These are phyloP conservation scores for Mus minutoides DNA, from an alignment of 2,797 vertebrate species.

Conservation along the genomic window DNA sequence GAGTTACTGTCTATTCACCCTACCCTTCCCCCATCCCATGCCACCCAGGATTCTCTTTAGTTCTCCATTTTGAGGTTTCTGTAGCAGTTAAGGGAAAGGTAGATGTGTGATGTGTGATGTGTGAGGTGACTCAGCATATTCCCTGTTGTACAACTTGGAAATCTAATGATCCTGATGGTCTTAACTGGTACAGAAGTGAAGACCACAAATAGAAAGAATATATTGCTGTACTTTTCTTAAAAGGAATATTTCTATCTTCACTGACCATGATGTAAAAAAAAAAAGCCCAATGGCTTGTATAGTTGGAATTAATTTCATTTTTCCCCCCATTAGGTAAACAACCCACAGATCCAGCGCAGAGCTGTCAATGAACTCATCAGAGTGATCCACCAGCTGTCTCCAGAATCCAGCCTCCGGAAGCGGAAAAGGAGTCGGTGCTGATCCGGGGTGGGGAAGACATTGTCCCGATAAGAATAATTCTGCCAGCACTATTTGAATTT, in stretches of 20 bases:
- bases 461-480: conserved; percentile 66
- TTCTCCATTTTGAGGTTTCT: conserved; percentile 35
- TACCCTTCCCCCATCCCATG: background rate
- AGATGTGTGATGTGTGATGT: background rate
- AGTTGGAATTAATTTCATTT: conserved; percentile 28
- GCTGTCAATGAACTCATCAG: conserved; percentile 83
- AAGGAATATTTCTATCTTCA: conserved; percentile 48
- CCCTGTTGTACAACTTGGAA: background rate
- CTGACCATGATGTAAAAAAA: background rate
- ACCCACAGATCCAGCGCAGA: conserved; percentile 84
- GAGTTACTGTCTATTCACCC: background rate
- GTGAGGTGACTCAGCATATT: background rate
- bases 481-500: conserved; percentile 60
- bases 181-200: conserved; percentile 33
- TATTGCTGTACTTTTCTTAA: background rate
- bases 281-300: background rate
- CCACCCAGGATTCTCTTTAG: background rate
- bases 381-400: conserved; percentile 71
- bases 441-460: conserved; percentile 18
- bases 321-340: conserved; percentile 82
- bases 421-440: conserved; percentile 82
- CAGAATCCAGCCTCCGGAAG: conserved; percentile 5
- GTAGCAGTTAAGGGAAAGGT: background rate
- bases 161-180: background rate
- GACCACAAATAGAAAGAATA: background rate